Base-by-base conservation (phyloP, 2,797 vertebrate genomes). In the Pseudomugil gertrudae region DNA sequence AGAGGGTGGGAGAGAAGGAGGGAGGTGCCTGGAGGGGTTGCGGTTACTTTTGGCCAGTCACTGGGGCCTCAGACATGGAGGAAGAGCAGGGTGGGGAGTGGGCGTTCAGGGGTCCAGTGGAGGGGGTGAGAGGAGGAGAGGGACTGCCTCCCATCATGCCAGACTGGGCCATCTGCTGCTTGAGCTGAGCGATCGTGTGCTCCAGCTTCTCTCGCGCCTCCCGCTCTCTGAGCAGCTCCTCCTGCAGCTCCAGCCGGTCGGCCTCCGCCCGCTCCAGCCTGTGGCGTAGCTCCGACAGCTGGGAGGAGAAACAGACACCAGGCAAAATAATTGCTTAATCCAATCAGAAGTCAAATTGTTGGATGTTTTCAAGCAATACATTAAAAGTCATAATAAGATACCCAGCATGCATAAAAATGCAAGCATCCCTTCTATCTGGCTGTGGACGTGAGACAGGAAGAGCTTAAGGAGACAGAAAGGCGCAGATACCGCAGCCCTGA, bases 161-260 rank as follows among this genome's bases (percentile, higher is more conserved):
- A 63, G 90, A 89, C 83, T 86, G 91, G 63, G 74, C 82, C 89
- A 94, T 93, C 93, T 94, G 94, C 86, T 90, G 91, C 90, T 96
- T 96, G 80, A 98, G 88, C 63, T 96, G 96, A 71, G 91, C 89
- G 74, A 99, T 97, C 85, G 96, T 96, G 90, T 94, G 87, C 93
- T 98, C 96, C 66, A 99, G 81, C 74, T 96, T 96, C 71, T 96
- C 95, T 66, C 97, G 94, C 10, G 97, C 96, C 83, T 98, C 96
- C 57, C 96, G 93, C 69, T 99, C 97, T 81, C 93, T 89, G 48
- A 95, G 93, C 84, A 99, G 93, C 80, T 98, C 96, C 57, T 97
- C 96, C 66, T 98, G 97, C 71, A 99, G 95, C 78, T 98, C 96
- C 87, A 95, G 95, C 23, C 97, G 94, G 35, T 99, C 97, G 0